A percentile compares a stretch with the other conserved stretches of the same genome.
These are phyloP conservation scores for Lobophora halterata DNA, from an alignment of 2,888 invertebrate genomes.

Conservation along the genomic window DNA sequence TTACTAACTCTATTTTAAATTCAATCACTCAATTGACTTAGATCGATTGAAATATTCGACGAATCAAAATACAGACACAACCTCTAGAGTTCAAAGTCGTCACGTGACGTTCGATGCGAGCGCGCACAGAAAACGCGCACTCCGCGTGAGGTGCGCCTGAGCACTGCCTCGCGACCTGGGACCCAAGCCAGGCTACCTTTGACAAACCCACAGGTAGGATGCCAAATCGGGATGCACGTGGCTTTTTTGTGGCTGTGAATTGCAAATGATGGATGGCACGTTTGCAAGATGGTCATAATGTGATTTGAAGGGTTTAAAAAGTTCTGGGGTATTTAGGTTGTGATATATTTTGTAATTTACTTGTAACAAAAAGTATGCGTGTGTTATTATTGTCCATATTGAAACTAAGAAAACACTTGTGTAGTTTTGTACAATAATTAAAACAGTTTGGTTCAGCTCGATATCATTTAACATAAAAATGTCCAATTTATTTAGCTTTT, in stretches of 20 bases:
- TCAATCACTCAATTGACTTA: no score
- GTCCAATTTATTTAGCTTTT: no score
- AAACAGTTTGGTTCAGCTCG: no score
- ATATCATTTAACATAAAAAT: no score
- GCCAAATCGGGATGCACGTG: constrained; percentile 30
- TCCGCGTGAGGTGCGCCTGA: constrained; percentile 55
- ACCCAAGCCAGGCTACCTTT: constrained; percentile 58
- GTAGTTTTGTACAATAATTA: no score
- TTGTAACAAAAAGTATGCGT: no score
- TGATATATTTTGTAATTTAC: no score
- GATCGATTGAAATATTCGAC: constrained; percentile 10
- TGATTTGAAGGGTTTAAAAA: no score
- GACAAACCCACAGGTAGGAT: constrained; percentile 57
- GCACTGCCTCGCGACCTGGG: constrained; percentile 61
- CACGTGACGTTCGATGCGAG: constrained; percentile 19
- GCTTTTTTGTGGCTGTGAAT: constrained; percentile 22
- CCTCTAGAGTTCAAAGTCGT: constrained; percentile 17
- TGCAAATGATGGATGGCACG: constrained; percentile 16
- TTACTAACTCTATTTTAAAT: no score
- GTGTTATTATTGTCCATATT: no score
- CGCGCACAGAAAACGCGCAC: constrained; percentile 49
- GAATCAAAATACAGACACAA: constrained; percentile 15
- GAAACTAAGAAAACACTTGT: no score
- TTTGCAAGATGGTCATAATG: constrained; percentile 11
- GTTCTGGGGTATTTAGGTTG: no score